A percentile compares a stretch with the other conserved stretches of the same genome.
phyloP scores from a whole-genome alignment of 2,797 vertebrate species.

The Hozukius guyotensis region DNA sequence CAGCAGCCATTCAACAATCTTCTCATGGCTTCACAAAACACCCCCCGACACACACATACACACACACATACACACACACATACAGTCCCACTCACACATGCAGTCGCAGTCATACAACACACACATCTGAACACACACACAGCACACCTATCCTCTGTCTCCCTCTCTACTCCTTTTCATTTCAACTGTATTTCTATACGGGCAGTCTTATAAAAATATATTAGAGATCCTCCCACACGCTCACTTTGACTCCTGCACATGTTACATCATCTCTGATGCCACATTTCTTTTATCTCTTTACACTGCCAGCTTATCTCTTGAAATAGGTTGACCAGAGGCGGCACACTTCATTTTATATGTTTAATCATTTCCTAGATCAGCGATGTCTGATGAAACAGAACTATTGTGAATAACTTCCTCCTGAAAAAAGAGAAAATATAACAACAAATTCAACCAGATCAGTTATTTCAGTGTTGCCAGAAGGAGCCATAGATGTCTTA shows the following conservation, averaged over 20 bases:
- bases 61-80: constrained; percentile 21
- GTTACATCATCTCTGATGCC: constrained; percentile 72
- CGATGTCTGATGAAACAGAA: background rate
- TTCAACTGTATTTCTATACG: constrained; percentile 54
- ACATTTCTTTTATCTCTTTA: constrained; percentile 50
- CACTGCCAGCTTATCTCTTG: constrained; percentile 39
- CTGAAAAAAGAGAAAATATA: background rate
- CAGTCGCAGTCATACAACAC: constrained; percentile 38
- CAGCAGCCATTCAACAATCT: constrained; percentile 46
- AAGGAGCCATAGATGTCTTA: background rate
- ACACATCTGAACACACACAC: constrained; percentile 46
- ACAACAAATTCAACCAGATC: background rate
- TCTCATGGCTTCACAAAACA: constrained; percentile 57
- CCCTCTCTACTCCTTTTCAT: constrained; percentile 33
- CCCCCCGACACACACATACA: constrained; percentile 37
- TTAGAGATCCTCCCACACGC: constrained; percentile 67
- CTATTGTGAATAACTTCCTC: background rate
- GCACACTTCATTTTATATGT: constrained; percentile 11
- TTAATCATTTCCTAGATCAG: constrained; percentile 5
- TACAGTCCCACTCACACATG: constrained; percentile 42
- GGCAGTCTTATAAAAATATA: constrained; percentile 60
- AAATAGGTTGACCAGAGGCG: constrained; percentile 42
- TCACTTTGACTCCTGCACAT: constrained; percentile 69
- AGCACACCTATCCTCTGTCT: constrained; percentile 38
- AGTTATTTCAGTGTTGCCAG: constrained; percentile 9